Base-by-base conservation (phyloP, 2,797 vertebrate genomes). In the Anguilla marmorata region DNA sequence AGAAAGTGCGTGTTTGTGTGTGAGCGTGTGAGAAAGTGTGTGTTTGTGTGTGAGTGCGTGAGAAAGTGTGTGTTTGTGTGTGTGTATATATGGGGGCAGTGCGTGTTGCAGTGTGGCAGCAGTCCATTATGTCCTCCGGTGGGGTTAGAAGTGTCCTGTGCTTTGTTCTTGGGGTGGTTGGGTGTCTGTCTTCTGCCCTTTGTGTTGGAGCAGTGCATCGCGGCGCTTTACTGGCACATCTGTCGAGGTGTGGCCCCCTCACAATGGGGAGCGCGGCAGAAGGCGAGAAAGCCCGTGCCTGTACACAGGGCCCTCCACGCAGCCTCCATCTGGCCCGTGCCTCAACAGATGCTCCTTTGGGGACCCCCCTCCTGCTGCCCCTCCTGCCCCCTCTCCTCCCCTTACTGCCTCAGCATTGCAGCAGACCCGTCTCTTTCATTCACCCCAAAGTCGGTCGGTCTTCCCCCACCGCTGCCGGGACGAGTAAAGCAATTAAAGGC, bases 251-350 rank as follows among this genome's bases (percentile, higher is more conserved):
- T 87, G 84, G n/a, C 80, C 27, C 48, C 48, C 6, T 0, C 87
- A 91, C 92, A 92, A 89, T 54, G 79, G 84, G 87, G 88, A 63
- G 87, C 37, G 63, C 90, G 93, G 94, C 94, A 94, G 94, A 93
- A 94, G 93, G 93, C 63, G 72, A 90, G 58, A 85, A 85, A 60
- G 1, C 95, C 93, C 92, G 89, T 95, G 95, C 93, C 95, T 96
- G 69, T 91, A 95, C 94, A 94, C 85, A 84, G 89, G 89, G 63
- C 86, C 90, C 92, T 87, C 88, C 88, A 93, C 89, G 91, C 92
- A 94, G 91, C 86, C 93, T 95, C 95, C 95, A 95, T 96, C 96
- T 97, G 96, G 93, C 90, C 89, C 0, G 0, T 91, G 92, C 89
- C 93, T 90, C 89, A 92, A 86, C 96, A 97, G 96, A 96, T 96